Base-by-base conservation (phyloP, 92 coral and sea anemone species). In the Micromussa lordhowensis region DNA sequence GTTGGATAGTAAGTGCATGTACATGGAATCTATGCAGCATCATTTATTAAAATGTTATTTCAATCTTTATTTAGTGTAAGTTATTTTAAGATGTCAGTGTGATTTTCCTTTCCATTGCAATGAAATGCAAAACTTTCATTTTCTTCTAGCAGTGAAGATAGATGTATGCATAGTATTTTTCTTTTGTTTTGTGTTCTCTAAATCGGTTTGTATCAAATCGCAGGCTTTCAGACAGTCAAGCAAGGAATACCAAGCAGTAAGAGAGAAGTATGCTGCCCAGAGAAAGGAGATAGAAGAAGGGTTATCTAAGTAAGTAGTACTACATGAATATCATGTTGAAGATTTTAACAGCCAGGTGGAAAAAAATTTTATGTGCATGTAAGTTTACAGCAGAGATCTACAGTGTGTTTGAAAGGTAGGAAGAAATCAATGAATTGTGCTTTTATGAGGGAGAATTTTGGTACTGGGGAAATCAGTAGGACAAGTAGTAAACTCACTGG, bases 231-330 rank as follows among this genome's bases (percentile, higher is more conserved):
- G 99, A 68, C 98, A 96, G 75, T 92, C 96, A 53, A 95, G 95
- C 54, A 98, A 98, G 58, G 99, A 98, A 73, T 97, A 97, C 79
- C 92, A 94, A 79, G 91, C 94, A 17, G 95, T 96, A 17, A 87
- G 99, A 83, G 99, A 97, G 87, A 94, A 95, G 85, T 95, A 97
- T 91, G 99, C 99, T 14, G 91, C 93, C 30, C 95, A 94, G 90
- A 91, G 99, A 54, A 92, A 96, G 88, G 98, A 98, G 73, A 94
- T 96, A 19, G 99, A 98, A 78, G 90, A 92, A 90, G 98, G 98
- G 16, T 90, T 98, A 77, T 96, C 98, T 40, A 95, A 92, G 99
- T 97, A 85, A 88, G 96, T 64, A n/a, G n/a, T n/a, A n/a, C n/a
- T n/a, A 66, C 13, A 22, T 54, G 59, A 2, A 5, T 14, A 54